phyloP scores from a whole-genome alignment of 2,797 vertebrate species.

The Chromobotia macracanthus region DNA sequence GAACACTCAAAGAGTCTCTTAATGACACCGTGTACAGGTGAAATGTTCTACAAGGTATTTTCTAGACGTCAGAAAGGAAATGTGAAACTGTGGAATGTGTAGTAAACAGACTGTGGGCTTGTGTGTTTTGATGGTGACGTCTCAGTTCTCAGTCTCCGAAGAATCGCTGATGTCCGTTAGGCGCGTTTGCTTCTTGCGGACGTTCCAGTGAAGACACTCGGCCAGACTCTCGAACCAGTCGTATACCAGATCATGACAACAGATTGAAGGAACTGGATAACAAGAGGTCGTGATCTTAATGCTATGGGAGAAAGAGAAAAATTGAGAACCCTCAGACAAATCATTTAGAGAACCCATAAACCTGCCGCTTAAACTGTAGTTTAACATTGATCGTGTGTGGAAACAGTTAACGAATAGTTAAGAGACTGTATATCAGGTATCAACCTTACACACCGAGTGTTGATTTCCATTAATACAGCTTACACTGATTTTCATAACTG shows the following conservation, averaged over 20 bases:
- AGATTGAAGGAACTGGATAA: conserved; percentile 82
- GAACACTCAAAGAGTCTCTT: neutral
- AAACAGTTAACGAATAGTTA: too few relatives aligned
- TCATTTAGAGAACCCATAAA: too few relatives aligned
- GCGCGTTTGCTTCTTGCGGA: conserved; percentile 80
- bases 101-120: neutral
- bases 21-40: neutral
- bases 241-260: conserved; percentile 83
- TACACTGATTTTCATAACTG: conserved; percentile 13
- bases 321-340: neutral
- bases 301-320: conserved; percentile 57
- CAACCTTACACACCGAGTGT: neutral
- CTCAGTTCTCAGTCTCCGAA: conserved; percentile 80
- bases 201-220: conserved; percentile 85
- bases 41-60: neutral
- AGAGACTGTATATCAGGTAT: neutral
- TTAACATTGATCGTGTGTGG: too few relatives aligned
- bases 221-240: conserved; percentile 86
- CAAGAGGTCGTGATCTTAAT: conserved; percentile 85
- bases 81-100: conserved; percentile 11
- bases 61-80: neutral
- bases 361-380: too few relatives aligned
- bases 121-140: neutral
- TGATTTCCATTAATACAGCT: neutral
- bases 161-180: conserved; percentile 75